Percentiles rank a stretch among this genome's conserved stretches.
These are phyloP conservation scores for Disparrhopalites patrizii DNA, from an alignment of 2,888 invertebrate species.

Conservation along the genomic window DNA sequence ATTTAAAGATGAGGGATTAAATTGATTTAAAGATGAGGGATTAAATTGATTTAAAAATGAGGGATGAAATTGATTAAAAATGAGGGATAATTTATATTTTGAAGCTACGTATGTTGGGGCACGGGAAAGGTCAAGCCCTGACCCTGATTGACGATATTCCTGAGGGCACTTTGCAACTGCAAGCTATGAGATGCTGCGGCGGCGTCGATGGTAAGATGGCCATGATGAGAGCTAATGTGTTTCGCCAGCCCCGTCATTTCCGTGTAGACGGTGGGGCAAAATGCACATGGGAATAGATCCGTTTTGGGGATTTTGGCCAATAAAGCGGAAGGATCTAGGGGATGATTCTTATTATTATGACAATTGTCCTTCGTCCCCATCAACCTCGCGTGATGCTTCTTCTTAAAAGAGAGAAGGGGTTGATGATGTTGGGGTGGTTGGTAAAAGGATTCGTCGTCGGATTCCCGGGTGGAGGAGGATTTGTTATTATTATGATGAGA, in stretches of 20 bases:
- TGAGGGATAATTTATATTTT: not conserved
- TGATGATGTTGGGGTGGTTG: not conserved
- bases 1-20: too few species aligned
- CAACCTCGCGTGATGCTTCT: not conserved
- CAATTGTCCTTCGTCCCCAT: constrained; percentile 4
- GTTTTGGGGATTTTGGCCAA: constrained; percentile 11
- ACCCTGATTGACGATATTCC: constrained; percentile 8
- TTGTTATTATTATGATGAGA: not conserved
- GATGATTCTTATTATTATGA: constrained; percentile 4
- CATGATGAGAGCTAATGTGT: constrained; percentile 26
- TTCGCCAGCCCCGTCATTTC: constrained; percentile 23
- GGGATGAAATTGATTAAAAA: too few species aligned
- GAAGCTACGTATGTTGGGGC: constrained; percentile 5
- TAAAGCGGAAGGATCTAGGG: not conserved
- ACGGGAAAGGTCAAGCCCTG: constrained; percentile 2
- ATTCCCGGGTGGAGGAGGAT: constrained; percentile 2
- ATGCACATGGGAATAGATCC: constrained; percentile 28
- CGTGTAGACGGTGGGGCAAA: constrained; percentile 28
- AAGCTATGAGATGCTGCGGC: constrained; percentile 13
- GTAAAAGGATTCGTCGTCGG: constrained; percentile 19
- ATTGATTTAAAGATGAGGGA: too few species aligned
- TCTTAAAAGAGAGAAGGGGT: not conserved
- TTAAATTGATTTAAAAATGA: not conserved
- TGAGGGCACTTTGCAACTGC: constrained; percentile 11
- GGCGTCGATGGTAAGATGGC: constrained; percentile 9